Evolutionary conservation across 2,797 vertebrate species (phyloP).

Genomic region (Poecile montanus): DNA sequence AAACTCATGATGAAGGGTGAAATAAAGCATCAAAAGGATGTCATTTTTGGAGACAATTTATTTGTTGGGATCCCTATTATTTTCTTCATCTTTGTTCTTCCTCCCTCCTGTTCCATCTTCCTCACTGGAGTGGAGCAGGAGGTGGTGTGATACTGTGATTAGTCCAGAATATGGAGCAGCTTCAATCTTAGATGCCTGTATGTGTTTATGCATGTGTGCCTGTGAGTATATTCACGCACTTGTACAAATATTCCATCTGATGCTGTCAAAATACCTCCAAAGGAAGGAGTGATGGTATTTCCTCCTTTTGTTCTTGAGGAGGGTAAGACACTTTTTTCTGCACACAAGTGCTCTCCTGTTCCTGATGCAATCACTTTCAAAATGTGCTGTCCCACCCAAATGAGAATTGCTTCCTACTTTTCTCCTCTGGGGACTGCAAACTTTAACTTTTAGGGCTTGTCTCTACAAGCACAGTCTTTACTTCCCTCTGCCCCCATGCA

Average conservation of each 20-base stretch:
- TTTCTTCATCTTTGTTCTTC: background rate
- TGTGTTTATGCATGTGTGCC: background rate
- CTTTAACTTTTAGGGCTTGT: background rate
- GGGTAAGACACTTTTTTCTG: constrained; percentile 1
- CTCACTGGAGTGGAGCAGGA: background rate
- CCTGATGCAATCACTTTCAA: constrained; percentile 31
- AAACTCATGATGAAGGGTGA: background rate
- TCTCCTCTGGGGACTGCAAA: background rate
- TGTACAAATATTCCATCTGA: constrained; percentile 16
- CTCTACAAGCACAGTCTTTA: background rate
- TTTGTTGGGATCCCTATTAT: background rate
- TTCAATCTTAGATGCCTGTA: background rate
- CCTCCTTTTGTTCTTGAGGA: constrained; percentile 60
- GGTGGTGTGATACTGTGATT: background rate
- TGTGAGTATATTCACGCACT: background rate
- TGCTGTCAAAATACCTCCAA: constrained; percentile 25
- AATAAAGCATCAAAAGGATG: background rate
- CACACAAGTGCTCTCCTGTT: constrained; percentile 11
- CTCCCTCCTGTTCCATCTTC: background rate
- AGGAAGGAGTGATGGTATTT: constrained; percentile 51
- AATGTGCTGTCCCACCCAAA: constrained; percentile 35
- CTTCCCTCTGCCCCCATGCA: background rate
- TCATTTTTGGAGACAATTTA: background rate
- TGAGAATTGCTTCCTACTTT: constrained; percentile 18
- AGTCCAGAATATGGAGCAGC: background rate